These are phyloP conservation scores for Oeneis ivallda DNA, from an alignment of 2,888 invertebrate genomes.

Conservation along the genomic window DNA sequence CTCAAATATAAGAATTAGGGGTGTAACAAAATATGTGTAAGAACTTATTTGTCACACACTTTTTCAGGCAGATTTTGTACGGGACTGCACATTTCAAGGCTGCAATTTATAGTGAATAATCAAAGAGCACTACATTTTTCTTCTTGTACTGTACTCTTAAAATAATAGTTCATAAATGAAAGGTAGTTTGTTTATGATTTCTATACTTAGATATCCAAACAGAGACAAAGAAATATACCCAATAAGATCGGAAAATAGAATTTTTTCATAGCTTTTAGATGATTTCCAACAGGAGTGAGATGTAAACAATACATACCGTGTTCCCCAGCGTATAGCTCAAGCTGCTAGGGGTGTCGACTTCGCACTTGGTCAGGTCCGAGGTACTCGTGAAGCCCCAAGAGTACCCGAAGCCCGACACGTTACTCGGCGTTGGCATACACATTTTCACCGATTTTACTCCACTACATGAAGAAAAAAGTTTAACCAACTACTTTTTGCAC, in stretches of 20 bases:
- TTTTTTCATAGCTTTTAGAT: neutral
- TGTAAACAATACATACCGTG: conserved; percentile 59
- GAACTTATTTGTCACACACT: too few relatives aligned
- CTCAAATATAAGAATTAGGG: too few relatives aligned
- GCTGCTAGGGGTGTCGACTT: conserved; percentile 77
- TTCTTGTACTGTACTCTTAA: neutral
- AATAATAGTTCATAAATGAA: neutral
- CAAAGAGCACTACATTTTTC: neutral
- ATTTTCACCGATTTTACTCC: conserved; percentile 61
- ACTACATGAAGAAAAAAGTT: conserved; percentile 55
- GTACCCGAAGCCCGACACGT: conserved; percentile 79
- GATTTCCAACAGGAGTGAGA: conserved; percentile 11
- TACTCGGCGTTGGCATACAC: conserved; percentile 81
- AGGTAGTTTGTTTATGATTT: neutral
- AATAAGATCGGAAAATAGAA: neutral
- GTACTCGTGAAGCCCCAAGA: conserved; percentile 79
- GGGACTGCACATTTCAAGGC: neutral
- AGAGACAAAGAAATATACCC: conserved; percentile 13
- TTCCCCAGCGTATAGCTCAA: conserved; percentile 77
- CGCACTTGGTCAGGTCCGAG: conserved; percentile 73
- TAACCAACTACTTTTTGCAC: conserved; percentile 64
- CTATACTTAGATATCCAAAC: neutral
- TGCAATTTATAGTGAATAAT: neutral
- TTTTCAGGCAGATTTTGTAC: too few relatives aligned
- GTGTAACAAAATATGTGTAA: too few relatives aligned